Evolutionary conservation across 2,797 vertebrate species (phyloP), one percentile per base, ranked within the genome.

Genomic region (Pseudomugil gertrudae): DNA sequence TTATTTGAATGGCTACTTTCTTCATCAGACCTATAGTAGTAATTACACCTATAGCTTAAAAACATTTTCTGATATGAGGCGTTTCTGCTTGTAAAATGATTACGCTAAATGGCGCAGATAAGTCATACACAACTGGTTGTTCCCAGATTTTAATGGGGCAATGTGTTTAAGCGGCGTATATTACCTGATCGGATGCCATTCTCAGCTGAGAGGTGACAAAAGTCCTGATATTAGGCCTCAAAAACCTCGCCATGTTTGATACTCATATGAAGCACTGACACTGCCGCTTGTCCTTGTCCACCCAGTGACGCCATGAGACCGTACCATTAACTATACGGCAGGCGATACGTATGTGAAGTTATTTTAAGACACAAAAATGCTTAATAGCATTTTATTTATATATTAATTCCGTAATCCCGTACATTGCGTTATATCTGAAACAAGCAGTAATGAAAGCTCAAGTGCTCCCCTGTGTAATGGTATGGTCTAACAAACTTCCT

Each of bases 101-200:
- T 0, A 43, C 3, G 27, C 19, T 23, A 26, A 29, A 60, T 57
- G 2, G 24, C 45, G 21, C 15, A 53, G 48, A 66, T 26, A 2
- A 26, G 8, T 9, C 29, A 14, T 7, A 47, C 6, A 51, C 11
- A 3, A 3, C 29, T 19, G 5, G 19, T 24, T 5, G 29, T 5
- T n/a, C 3, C 63, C 5, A 13, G 1, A n/a, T 66, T 67, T 45
- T 13, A 54, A 33, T 30, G 9, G 4, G 40, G 1, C 14, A 1
- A 0, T 5, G 23, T 35, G 10, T 59, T 15, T 4, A 4, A 5
- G 4, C 5, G 27, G 14, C 26, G 19, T 27, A 1, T 53, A 45
- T 83, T 89, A 93, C 92, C 92, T 93, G 90, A 51, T 94, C 91
- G 5, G 92, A 89, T 13, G 89, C 79, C 90, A 91, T 92, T 83